These are phyloP conservation scores for Nomada hirtipes DNA, from an alignment of 2,888 invertebrate genomes.

Conservation along the genomic window DNA sequence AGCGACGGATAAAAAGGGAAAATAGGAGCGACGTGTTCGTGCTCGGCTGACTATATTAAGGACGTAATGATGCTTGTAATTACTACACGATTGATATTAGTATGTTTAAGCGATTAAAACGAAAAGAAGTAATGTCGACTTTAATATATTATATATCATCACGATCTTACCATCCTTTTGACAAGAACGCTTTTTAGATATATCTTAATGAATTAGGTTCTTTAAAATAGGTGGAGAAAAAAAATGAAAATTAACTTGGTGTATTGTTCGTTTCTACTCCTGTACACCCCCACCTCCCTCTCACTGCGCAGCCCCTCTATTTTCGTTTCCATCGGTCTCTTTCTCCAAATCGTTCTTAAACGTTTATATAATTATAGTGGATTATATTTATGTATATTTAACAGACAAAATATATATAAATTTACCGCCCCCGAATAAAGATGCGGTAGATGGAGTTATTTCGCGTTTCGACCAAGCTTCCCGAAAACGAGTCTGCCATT, in stretches of 20 bases:
- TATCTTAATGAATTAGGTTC: conserved; percentile 73
- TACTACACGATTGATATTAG: conserved; percentile 83
- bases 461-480: conserved; percentile 1
- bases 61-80: conserved; percentile 84
- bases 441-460: conserved; percentile 43
- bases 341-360: conserved; percentile 67
- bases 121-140: conserved; percentile 79
- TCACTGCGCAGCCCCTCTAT: neutral
- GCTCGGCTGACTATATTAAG: conserved; percentile 81
- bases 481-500: conserved; percentile 1
- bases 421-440: conserved; percentile 68
- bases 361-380: conserved; percentile 75
- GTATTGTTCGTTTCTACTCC: conserved; percentile 24
- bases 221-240: conserved; percentile 65
- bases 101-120: conserved; percentile 82
- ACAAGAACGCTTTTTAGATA: conserved; percentile 74
- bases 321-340: conserved; percentile 51
- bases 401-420: conserved; percentile 76
- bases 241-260: conserved; percentile 12
- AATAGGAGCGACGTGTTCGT: conserved; percentile 78
- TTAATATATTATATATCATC: conserved; percentile 82
- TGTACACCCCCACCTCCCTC: neutral
- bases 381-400: conserved; percentile 81
- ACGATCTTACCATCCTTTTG: conserved; percentile 77
- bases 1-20: conserved; percentile 58